Base-by-base conservation (phyloP, 2,888 invertebrate genomes). In the Parnassius mnemosyne region DNA sequence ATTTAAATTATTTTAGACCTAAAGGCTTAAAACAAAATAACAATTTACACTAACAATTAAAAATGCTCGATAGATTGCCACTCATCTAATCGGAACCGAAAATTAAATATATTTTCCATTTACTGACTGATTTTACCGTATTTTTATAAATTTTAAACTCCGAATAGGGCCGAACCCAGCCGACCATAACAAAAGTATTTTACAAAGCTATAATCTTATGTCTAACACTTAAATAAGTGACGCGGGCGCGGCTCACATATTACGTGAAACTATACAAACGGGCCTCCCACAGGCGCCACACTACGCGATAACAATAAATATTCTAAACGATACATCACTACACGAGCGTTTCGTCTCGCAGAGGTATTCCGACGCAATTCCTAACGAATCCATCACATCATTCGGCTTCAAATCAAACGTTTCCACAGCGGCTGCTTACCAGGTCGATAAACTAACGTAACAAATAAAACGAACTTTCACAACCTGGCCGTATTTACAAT, bases 41-140 rank as follows among this genome's bases (percentile, higher is more conserved):
- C 90, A 90, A 90, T 90, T 89, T 89, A 90, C 88, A 89, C 87
- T 90, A 89, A 89, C 89, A 83, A 87, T 89, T 87, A 87, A 84
- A 88, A 90, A 90, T 89, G 90, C 89, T 90, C 89, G 87, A 85
- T 85, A 87, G 88, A 89, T 87, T 78, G 87, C 83, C 86, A 81
- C 84, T 80, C 84, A 81, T 85, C 84, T 82, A 77, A 85, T 86
- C 87, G 82, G 84, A 88, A 84, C 82, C 83, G 83, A 84, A 88
- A 87, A 84, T 84, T 81, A 85, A 84, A 87, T 85, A 84, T 85
- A 84, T 79, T 84, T 84, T 85, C 44, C 53, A 53, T 62, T 83
- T 81, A 85, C 82, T 85, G 86, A 88, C 86, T 81, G 81, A 84
- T 82, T 85, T 81, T 81, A 74, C 73, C 72, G 76, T 81, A 77